Conservation (phyloP, 2,888 invertebrate genomes). For the Polyommatus iphigenia region DNA sequence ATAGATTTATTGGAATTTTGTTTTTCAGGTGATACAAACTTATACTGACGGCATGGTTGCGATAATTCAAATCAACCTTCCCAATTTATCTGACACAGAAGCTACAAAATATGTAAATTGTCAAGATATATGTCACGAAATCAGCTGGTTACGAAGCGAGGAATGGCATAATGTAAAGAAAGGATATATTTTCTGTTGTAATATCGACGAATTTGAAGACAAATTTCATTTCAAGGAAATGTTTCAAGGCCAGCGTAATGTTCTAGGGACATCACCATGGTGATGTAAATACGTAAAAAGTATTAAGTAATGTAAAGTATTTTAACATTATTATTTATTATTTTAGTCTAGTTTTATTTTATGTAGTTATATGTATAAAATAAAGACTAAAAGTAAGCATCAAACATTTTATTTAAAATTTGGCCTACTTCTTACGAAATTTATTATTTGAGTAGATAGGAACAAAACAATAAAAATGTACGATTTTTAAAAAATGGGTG, state of each 20-base stretch:
- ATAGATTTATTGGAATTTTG: not conserved
- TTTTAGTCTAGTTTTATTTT: too few relatives aligned
- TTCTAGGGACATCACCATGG: not conserved
- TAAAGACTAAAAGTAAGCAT: too few relatives aligned
- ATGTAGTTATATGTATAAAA: too few relatives aligned
- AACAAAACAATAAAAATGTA: too few relatives aligned
- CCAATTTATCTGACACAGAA: constrained; percentile 47
- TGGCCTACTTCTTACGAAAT: too few relatives aligned
- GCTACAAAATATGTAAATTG: constrained; percentile 47
- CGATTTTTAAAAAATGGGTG: too few relatives aligned
- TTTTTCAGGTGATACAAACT: constrained; percentile 56
- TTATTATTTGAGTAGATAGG: too few relatives aligned
- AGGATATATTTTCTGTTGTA: constrained; percentile 59
- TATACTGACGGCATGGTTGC: constrained; percentile 49
- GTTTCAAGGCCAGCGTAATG: not conserved
- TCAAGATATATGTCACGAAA: constrained; percentile 50
- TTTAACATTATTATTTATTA: too few relatives aligned
- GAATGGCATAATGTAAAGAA: constrained; percentile 48
- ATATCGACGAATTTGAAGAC: constrained; percentile 48
- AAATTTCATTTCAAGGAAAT: constrained; percentile 15
- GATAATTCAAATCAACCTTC: constrained; percentile 59
- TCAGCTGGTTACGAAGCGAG: constrained; percentile 50
- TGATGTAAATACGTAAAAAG: not conserved
- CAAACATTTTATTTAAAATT: too few relatives aligned
- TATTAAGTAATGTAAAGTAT: too few relatives aligned